Percentiles rank a stretch among this genome's conserved stretches.
These are phyloP conservation scores for Microctonus hyperodae DNA, from an alignment of 2,888 invertebrate genomes.

Conservation along the genomic window DNA sequence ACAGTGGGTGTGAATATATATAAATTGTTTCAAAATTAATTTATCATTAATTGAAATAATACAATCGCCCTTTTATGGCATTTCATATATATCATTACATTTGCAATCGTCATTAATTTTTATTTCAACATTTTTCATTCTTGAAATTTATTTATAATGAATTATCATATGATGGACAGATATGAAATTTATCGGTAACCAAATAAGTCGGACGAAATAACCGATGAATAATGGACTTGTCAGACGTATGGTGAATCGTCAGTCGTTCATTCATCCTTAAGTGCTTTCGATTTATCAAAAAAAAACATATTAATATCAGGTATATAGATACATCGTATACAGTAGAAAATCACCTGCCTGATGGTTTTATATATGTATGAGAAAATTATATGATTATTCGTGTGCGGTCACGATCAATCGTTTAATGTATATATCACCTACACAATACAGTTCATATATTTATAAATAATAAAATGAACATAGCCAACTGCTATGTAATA, in stretches of 20 bases:
- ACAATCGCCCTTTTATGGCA: not conserved
- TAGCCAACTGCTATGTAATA: not conserved
- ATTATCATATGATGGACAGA: not conserved
- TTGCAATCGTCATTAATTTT: not conserved
- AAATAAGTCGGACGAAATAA: not conserved
- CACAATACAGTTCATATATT: not conserved
- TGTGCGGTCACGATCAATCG: slow-evolving; percentile 3
- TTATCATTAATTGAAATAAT: not conserved
- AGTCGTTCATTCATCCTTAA: not conserved
- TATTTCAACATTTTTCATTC: not conserved
- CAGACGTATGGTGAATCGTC: not conserved
- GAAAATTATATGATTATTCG: not conserved
- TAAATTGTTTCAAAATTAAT: not conserved
- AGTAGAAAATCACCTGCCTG: not conserved
- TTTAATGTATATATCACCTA: not conserved
- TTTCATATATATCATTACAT: not conserved
- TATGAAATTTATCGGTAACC: not conserved
- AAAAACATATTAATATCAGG: not conserved
- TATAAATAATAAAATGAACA: not conserved
- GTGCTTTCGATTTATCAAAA: not conserved
- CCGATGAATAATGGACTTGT: not conserved
- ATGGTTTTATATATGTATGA: not conserved
- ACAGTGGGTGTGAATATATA: too few relatives aligned
- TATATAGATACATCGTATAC: not conserved
- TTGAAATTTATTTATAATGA: not conserved